Evolutionary conservation across 2,797 vertebrate genomes (phyloP).

Genomic region (Halcyon smyrnensis): DNA sequence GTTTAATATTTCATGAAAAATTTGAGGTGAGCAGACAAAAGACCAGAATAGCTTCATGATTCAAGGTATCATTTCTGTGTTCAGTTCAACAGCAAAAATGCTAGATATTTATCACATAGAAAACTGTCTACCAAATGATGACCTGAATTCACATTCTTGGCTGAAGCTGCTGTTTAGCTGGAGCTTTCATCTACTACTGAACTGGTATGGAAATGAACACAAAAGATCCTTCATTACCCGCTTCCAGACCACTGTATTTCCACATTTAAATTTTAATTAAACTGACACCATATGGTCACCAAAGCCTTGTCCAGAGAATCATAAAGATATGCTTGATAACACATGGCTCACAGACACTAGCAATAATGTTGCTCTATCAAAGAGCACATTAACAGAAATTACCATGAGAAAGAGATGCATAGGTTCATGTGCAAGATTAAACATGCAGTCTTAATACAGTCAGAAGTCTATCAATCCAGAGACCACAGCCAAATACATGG

Average conservation of each 20-base stretch:
- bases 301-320: constrained; percentile 28
- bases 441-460: neutral
- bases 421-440: neutral
- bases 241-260: neutral
- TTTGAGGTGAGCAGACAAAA: neutral
- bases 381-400: constrained; percentile 1
- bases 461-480: neutral
- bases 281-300: constrained; percentile 29
- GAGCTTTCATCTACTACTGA: neutral
- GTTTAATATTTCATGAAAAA: neutral
- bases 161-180: neutral
- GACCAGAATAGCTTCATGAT: neutral
- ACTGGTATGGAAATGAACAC: neutral
- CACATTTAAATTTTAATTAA: constrained; percentile 41
- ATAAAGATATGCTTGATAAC: constrained; percentile 30
- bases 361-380: neutral
- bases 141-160: neutral
- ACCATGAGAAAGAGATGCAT: neutral
- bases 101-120: neutral
- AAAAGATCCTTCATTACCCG: neutral
- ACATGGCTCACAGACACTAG: neutral
- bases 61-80: neutral
- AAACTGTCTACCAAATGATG: neutral
- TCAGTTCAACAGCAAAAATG: neutral
- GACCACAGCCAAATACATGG: neutral